Percentiles rank a stretch among this genome's conserved stretches.
Evolutionary conservation across 2,113 vertebrate species (phyloP).

Genomic region (Columba livia): DNA sequence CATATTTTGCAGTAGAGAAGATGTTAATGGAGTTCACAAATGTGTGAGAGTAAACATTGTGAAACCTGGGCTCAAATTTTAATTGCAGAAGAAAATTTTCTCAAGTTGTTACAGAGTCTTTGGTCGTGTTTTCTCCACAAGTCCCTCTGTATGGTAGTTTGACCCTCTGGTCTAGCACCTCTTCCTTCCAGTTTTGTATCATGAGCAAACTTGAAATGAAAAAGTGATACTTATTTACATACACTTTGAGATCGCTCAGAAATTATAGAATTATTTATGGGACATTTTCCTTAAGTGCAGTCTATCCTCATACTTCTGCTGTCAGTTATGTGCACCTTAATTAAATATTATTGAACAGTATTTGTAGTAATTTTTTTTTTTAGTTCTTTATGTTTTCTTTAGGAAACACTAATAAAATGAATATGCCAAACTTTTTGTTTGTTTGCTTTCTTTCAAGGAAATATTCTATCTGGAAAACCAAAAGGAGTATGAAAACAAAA

Average conservation of each 20-base stretch:
- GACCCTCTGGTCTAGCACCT: neutral
- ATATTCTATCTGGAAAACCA: slow-evolving; percentile 92
- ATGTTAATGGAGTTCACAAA: neutral
- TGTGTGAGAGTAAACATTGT: neutral
- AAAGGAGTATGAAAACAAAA: slow-evolving; percentile 88
- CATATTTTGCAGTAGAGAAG: neutral
- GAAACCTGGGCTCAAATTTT: neutral
- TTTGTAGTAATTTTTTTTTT: neutral
- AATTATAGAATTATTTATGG: neutral
- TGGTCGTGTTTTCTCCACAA: neutral
- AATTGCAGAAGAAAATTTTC: neutral
- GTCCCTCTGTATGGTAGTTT: neutral
- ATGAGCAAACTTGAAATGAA: neutral
- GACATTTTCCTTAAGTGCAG: neutral
- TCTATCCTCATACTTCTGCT: neutral
- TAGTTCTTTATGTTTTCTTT: neutral
- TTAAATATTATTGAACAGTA: neutral
- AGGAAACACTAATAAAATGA: neutral
- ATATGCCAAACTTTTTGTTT: neutral
- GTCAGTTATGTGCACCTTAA: neutral
- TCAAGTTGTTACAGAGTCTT: neutral
- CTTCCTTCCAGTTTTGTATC: neutral
- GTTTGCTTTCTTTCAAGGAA: slow-evolving; percentile 67
- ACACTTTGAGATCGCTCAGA: neutral
- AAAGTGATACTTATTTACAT: neutral